These are phyloP conservation scores for Acanthosepion pharaonis DNA, from an alignment of 2,888 invertebrate species.

Conservation along the genomic window DNA sequence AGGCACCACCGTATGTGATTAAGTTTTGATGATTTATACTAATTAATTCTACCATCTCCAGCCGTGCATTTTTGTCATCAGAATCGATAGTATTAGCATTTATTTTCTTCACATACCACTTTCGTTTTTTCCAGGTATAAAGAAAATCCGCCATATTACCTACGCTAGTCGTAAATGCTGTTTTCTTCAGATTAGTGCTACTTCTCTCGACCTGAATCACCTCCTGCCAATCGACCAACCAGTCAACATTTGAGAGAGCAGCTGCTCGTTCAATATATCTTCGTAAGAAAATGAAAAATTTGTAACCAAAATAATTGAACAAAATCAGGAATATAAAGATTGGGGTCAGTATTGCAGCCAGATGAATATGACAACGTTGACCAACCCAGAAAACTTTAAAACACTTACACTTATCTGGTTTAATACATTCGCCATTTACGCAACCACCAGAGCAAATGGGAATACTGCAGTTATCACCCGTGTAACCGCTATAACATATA, in stretches of 20 bases:
- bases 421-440: slow-evolving; percentile 55
- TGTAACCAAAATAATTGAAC: slow-evolving; percentile 48
- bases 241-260: slow-evolving; percentile 58
- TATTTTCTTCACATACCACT: slow-evolving; percentile 58
- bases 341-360: slow-evolving; percentile 52
- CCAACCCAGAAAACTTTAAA: slow-evolving; percentile 51
- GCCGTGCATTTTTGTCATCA: slow-evolving; percentile 54
- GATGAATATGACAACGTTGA: slow-evolving; percentile 49
- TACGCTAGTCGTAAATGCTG: slow-evolving; percentile 53
- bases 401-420: slow-evolving; percentile 58
- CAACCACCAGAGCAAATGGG: slow-evolving; percentile 55
- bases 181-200: slow-evolving; percentile 55
- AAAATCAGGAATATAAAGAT: slow-evolving; percentile 51
- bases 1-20: slow-evolving; percentile 58
- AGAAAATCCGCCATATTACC: slow-evolving; percentile 50
- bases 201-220: slow-evolving; percentile 54
- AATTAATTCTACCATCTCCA: slow-evolving; percentile 56
- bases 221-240: slow-evolving; percentile 59
- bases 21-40: slow-evolving; percentile 58
- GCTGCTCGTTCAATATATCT: slow-evolving; percentile 39
- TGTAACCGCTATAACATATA: slow-evolving; percentile 56
- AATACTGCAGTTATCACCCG: slow-evolving; percentile 52
- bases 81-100: slow-evolving; percentile 55
- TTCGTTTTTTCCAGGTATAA: slow-evolving; percentile 55
- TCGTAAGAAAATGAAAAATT: slow-evolving; percentile 49